Evolutionary conservation across 2,113 vertebrate genomes (phyloP).

Genomic region (Proterorhinus semilunaris): DNA sequence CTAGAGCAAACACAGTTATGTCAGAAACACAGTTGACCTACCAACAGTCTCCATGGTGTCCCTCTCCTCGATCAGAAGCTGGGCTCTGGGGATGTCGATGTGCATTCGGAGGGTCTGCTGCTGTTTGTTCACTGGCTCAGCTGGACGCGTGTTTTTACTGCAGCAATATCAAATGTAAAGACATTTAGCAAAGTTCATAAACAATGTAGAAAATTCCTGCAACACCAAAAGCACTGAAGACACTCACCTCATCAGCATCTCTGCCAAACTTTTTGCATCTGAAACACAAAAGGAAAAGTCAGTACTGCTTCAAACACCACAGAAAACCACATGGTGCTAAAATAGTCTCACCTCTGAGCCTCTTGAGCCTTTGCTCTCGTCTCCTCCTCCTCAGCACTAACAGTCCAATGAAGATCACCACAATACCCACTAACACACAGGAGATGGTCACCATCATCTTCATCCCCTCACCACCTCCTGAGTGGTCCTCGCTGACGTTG

Average conservation of each 20-base stretch:
- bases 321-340: neutral
- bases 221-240: neutral
- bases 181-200: neutral
- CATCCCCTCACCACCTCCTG: constrained; percentile 86
- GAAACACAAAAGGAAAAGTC: constrained; percentile 50
- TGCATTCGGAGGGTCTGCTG: constrained; percentile 97
- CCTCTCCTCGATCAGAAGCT: constrained; percentile 95
- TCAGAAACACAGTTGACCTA: constrained; percentile 56
- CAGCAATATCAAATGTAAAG: constrained; percentile 16
- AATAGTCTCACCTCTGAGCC: constrained; percentile 87
- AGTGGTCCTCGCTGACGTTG: constrained; percentile 84
- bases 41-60: constrained; percentile 99
- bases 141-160: constrained; percentile 97
- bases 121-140: constrained; percentile 94
- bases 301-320: neutral
- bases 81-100: constrained; percentile 96
- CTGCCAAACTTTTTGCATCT: constrained; percentile 99
- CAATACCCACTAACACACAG: constrained; percentile 89
- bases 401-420: constrained; percentile 88
- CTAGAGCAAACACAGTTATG: no score
- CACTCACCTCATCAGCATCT: constrained; percentile 98
- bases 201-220: neutral
- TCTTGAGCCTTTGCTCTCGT: constrained; percentile 93
- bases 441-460: constrained; percentile 99
- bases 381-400: constrained; percentile 89